These are phyloP conservation scores for Drosophila bifasciata DNA, from an alignment of 1,140 invertebrate species.

Conservation along the genomic window DNA sequence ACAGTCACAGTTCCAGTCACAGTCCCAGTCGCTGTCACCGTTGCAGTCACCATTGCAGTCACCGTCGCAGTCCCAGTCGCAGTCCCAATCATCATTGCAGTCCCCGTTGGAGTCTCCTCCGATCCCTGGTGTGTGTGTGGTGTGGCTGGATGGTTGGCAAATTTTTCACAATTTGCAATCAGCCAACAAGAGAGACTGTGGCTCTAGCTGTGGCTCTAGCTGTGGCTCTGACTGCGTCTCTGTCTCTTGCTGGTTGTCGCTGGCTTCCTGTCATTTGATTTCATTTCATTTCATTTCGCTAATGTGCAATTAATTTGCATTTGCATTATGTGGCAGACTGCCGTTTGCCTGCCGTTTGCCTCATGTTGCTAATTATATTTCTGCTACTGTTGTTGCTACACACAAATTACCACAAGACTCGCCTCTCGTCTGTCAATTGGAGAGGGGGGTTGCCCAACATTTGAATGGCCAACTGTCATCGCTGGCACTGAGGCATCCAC, in stretches of 20 bases:
- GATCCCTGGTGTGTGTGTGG: conserved; percentile 4
- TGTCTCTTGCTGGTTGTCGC: conserved; percentile 13
- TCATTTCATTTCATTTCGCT: conserved; percentile 55
- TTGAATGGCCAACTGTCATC: too few species aligned
- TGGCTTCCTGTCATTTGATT: conserved; percentile 67
- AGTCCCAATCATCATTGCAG: conserved; percentile 11
- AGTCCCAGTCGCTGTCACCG: too few species aligned
- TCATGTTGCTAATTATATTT: conserved; percentile 50
- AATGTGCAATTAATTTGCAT: conserved; percentile 66
- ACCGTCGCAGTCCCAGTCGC: too few species aligned
- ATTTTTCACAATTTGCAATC: conserved; percentile 74
- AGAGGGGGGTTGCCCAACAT: too few species aligned
- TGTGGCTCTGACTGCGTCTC: background rate
- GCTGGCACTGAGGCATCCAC: too few species aligned
- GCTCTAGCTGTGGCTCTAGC: background rate
- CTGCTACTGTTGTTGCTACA: conserved; percentile 14
- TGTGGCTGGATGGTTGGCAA: conserved; percentile 35
- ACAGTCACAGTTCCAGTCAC: too few species aligned
- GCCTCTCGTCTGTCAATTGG: too few species aligned
- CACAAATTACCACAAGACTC: too few species aligned
- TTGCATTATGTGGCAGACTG: conserved; percentile 51
- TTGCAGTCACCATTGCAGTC: too few species aligned
- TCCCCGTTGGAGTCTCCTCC: background rate
- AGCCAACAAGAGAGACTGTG: conserved; percentile 23
- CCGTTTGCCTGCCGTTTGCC: background rate